Conservation (phyloP, 2,888 invertebrate species). For the Geophilus truncorum region DNA sequence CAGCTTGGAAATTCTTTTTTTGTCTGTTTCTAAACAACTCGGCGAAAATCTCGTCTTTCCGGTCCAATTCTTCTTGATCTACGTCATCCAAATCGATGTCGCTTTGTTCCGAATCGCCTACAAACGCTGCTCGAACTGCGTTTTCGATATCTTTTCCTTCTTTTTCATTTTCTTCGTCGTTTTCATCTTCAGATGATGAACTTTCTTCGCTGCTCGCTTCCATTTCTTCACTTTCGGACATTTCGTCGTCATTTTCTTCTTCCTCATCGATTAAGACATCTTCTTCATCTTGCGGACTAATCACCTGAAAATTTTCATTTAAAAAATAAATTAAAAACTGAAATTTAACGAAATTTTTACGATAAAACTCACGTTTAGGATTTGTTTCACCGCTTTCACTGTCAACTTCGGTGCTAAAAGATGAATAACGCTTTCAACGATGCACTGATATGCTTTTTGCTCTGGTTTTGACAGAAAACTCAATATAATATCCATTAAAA, state of each 20-base stretch:
- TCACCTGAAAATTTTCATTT: too few species aligned
- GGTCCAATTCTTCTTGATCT: background rate
- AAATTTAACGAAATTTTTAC: too few species aligned
- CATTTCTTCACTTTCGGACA: background rate
- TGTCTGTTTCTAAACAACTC: background rate
- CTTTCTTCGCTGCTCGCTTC: background rate
- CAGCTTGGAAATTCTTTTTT: background rate
- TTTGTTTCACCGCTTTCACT: background rate
- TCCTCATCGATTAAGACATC: background rate
- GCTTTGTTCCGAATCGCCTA: background rate
- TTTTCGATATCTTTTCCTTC: background rate
- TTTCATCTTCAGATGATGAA: background rate
- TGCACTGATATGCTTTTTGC: background rate
- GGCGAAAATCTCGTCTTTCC: background rate
- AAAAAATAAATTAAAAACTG: too few species aligned
- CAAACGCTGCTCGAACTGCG: background rate
- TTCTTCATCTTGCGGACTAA: background rate
- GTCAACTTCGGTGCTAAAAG: background rate
- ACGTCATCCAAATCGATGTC: background rate
- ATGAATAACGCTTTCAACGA: background rate
- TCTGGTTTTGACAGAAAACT: background rate
- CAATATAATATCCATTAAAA: background rate
- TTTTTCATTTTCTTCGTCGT: background rate
- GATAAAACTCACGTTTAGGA: too few species aligned
- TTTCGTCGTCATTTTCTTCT: background rate